Conservation (phyloP, 2,113 vertebrate species). For the Cardinalis cardinalis region DNA sequence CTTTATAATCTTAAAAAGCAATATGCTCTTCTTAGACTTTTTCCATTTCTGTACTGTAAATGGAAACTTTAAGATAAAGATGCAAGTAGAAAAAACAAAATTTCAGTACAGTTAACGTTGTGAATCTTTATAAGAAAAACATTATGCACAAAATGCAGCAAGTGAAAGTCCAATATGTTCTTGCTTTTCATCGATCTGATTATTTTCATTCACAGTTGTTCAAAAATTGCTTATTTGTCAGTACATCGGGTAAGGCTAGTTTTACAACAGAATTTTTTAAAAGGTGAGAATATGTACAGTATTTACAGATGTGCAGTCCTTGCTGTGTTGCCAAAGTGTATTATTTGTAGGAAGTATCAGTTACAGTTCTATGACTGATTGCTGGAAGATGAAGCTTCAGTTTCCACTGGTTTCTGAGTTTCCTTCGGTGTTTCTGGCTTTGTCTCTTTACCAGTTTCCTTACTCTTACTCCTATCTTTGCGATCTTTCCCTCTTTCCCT, state of each 20-base stretch:
- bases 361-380: conserved; percentile 49
- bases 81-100: conserved; percentile 59
- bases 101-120: conserved; percentile 61
- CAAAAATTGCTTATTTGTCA: conserved; percentile 39
- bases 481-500: conserved; percentile 73
- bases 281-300: conserved; percentile 43
- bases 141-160: conserved; percentile 74
- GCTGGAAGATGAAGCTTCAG: conserved; percentile 37
- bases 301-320: conserved; percentile 46
- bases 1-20: conserved; percentile 76
- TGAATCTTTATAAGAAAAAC: conserved; percentile 70
- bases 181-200: conserved; percentile 1
- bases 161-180: conserved; percentile 50
- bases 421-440: conserved; percentile 78
- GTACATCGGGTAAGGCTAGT: conserved; percentile 25
- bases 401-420: conserved; percentile 66
- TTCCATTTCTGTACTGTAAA: conserved; percentile 71
- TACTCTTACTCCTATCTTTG: conserved; percentile 78
- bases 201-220: conserved; percentile 58
- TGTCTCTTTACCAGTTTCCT: conserved; percentile 76
- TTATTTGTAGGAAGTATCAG: neutral
- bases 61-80: conserved; percentile 73
- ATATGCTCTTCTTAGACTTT: conserved; percentile 72
- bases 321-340: neutral
- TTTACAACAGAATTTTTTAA: conserved; percentile 20